Base-by-base conservation (phyloP, 2,797 vertebrate genomes). In the Echiichthys vipera region DNA sequence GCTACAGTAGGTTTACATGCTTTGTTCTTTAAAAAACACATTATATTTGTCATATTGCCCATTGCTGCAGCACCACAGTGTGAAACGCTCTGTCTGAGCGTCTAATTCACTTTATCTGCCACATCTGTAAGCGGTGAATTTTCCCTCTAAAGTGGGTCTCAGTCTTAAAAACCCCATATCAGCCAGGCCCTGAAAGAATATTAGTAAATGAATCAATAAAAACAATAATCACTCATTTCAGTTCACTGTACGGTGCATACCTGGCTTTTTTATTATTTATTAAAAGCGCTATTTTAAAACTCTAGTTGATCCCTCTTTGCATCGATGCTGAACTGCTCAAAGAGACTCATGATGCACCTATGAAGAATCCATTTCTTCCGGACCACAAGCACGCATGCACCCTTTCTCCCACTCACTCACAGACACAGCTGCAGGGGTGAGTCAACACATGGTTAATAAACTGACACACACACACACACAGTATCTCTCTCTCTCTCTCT, bases 381-480 rank as follows among this genome's bases (percentile, higher is more conserved):
- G 51, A 77, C 69, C 71, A 69, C 46, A 69, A 30, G 7, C 65
- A 68, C 47, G 49, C 36, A 68, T 51, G 49, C 36, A 47, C 22
- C 20, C 56, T 14, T 18, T 6, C 29, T 27, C 55, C 20, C 50
- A 56, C 61, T 1, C 51, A 49, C 65, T 72, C 64, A 50, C 61
- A 76, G 18, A 71, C 74, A 74, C 77, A 84, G 79, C 83, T 85
- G 71, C 73, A 80, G 63, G 40, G 78, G 67, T 81, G 83, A 92
- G 91, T 92, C 90, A 91, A 89, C 90, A 89, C 84, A 89, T 74
- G 84, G 89, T 90, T 92, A 90, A 91, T 81, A 78, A 84, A 73
- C 79, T 50, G 56, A 79, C 77, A 80, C 65, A 75, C 70, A 81
- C 77, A 77, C 74, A 55, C 57, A 74, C 55, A 34, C 67, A 78